Percentiles rank a stretch among this genome's conserved stretches.
phyloP scores from a whole-genome alignment of 2,797 vertebrate genomes.

The Serranus cabrilla region DNA sequence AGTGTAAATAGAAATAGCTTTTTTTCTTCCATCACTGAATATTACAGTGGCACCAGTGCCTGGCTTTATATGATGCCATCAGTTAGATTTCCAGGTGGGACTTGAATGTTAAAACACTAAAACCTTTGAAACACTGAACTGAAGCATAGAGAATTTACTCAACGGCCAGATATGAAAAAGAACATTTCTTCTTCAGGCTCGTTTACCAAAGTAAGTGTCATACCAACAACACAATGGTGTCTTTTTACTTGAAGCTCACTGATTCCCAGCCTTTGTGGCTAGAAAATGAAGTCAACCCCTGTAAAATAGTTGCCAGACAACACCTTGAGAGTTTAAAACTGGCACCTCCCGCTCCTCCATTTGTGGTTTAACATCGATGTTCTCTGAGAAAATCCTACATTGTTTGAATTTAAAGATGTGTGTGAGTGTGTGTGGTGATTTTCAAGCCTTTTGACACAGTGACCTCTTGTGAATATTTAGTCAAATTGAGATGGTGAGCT shows the following conservation, averaged over 20 bases:
- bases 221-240: no score
- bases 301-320: constrained; percentile 2
- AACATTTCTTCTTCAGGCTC: not conserved
- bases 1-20: not conserved
- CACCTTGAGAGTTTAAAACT: not conserved
- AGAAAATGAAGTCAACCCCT: not conserved
- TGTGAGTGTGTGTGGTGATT: constrained; percentile 18
- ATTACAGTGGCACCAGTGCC: not conserved
- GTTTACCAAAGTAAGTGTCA: not conserved
- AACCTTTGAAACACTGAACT: not conserved
- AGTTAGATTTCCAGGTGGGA: no score
- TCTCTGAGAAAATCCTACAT: constrained; percentile 34
- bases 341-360: constrained; percentile 16
- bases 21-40: not conserved
- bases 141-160: not conserved
- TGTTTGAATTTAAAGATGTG: constrained; percentile 30
- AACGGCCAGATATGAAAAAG: not conserved
- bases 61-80: not conserved
- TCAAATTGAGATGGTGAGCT: constrained; percentile 23
- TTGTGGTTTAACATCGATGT: constrained; percentile 29
- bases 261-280: no score
- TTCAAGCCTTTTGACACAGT: constrained; percentile 46
- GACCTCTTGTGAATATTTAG: constrained; percentile 59
- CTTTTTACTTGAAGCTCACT: no score
- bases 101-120: no score